phyloP scores from a whole-genome alignment of 2,797 vertebrate species.

The Rachycentron canadum region DNA sequence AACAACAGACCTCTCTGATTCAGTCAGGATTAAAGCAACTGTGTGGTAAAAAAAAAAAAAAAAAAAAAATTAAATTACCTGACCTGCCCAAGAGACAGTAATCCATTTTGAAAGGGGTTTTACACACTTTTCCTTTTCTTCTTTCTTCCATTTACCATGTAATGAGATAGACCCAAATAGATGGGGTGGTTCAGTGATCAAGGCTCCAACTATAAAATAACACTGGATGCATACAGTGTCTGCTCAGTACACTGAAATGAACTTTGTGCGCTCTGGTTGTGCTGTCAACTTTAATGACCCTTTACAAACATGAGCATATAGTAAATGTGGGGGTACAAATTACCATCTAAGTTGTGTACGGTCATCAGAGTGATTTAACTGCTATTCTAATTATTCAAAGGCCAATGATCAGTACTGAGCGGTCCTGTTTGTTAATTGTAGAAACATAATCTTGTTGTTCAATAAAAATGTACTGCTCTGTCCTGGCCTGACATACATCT shows the following conservation, averaged over 20 bases:
- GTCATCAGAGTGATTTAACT: conserved; percentile 29
- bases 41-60: conserved; percentile 11
- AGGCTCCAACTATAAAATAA: conserved; percentile 38
- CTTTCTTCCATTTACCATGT: conserved; percentile 29
- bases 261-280: conserved; percentile 22
- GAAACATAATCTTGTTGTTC: neutral
- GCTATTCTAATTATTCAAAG: conserved; percentile 6
- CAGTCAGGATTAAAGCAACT: conserved; percentile 9
- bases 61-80: conserved; percentile 36
- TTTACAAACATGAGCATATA: conserved; percentile 32
- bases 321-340: conserved; percentile 28
- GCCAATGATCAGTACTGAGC: neutral
- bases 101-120: conserved; percentile 25
- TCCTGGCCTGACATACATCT: neutral
- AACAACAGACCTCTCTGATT: conserved; percentile 5
- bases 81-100: conserved; percentile 34
- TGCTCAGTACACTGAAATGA: conserved; percentile 55
- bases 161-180: conserved; percentile 41
- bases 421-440: neutral
- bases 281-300: conserved; percentile 38
- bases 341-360: neutral
- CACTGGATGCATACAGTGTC: conserved; percentile 33
- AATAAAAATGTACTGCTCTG: neutral
- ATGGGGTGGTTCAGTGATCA: conserved; percentile 27
- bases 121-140: conserved; percentile 7